These are phyloP conservation scores for Athrips mouffetella DNA, from an alignment of 2,888 invertebrate species.

Conservation along the genomic window DNA sequence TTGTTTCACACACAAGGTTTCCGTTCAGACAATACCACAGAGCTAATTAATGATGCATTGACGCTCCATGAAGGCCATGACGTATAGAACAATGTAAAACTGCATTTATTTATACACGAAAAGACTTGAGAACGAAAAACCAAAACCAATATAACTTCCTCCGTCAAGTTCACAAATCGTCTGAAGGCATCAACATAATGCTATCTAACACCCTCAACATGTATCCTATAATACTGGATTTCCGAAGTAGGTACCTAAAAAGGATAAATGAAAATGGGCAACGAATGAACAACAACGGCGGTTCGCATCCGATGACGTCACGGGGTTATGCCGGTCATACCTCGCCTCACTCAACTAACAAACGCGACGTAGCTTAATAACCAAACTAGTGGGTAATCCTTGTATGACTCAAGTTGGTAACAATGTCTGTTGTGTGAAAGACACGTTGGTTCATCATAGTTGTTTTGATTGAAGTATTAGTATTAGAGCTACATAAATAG, in stretches of 20 bases:
- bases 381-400: conserved; percentile 1
- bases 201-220: not conserved
- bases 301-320: not conserved
- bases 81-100: not conserved
- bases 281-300: not conserved
- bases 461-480: too few relatives aligned
- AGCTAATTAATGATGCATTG: conserved; percentile 6
- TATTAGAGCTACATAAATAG: too few relatives aligned
- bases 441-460: too few relatives aligned
- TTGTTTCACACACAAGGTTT: not conserved
- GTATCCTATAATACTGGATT: not conserved
- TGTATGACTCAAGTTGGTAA: too few relatives aligned
- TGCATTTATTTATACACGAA: not conserved
- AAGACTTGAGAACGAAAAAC: not conserved
- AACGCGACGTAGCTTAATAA: not conserved
- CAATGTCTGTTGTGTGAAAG: too few relatives aligned
- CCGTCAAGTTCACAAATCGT: not conserved
- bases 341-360: too few relatives aligned
- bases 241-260: conserved; percentile 10
- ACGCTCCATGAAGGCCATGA: not conserved
- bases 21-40: not conserved
- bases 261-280: conserved; percentile 8
- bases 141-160: not conserved
- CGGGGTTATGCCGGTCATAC: conserved; percentile 1
- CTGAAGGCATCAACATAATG: not conserved